Conservation (phyloP, 2,797 vertebrate genomes). For the Sebastes nivosus region DNA sequence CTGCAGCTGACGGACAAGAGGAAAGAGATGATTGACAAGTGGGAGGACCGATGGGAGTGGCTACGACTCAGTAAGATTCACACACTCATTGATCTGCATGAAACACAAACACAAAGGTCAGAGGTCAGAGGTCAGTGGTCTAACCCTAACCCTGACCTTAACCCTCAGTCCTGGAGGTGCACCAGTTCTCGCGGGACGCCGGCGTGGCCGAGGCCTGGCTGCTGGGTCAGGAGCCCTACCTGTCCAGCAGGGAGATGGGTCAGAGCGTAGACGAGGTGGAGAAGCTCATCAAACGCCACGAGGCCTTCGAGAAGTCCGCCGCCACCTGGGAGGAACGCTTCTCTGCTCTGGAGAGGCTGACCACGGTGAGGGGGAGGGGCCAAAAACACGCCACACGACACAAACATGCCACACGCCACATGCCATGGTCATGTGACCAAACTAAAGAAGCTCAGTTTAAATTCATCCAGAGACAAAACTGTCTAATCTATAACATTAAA, state of each 20-base stretch:
- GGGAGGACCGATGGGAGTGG: constrained; percentile 99
- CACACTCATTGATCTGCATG: neutral
- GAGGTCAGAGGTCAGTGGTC: neutral
- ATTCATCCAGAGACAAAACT: too few relatives aligned
- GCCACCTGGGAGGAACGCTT: constrained; percentile 97
- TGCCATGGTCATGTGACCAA: too few relatives aligned
- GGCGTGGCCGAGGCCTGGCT: constrained; percentile 96
- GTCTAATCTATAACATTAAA: too few relatives aligned
- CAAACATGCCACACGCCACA: too few relatives aligned
- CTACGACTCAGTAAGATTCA: constrained; percentile 92
- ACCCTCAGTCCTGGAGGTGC: constrained; percentile 92
- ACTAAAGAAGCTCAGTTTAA: too few relatives aligned
- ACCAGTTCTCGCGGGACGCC: constrained; percentile 95
- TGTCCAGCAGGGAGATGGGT: constrained; percentile 91
- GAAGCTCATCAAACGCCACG: constrained; percentile 95
- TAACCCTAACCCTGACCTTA: too few relatives aligned
- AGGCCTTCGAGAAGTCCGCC: constrained; percentile 96
- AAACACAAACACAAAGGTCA: neutral
- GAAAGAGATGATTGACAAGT: constrained; percentile 99
- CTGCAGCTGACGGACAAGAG: constrained; percentile 96
- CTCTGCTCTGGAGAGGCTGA: constrained; percentile 92
- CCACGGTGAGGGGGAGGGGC: constrained; percentile 83
- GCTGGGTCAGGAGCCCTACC: constrained; percentile 93
- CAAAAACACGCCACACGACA: too few relatives aligned
- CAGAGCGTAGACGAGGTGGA: constrained; percentile 96